Conservation (phyloP, 2,113 vertebrate genomes). For the Oncorhynchus tshawytscha region DNA sequence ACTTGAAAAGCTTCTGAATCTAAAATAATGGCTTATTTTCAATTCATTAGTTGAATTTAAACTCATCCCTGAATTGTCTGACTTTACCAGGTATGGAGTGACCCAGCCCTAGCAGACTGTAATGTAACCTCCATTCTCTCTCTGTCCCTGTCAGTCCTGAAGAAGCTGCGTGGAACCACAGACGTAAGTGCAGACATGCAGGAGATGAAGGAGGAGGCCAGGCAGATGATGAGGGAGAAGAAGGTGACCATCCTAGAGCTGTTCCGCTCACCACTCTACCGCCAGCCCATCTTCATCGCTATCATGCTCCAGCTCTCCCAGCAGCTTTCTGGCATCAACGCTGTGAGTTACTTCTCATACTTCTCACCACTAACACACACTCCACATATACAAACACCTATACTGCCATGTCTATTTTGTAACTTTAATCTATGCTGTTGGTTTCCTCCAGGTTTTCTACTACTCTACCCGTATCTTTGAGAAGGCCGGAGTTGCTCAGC, state of each 20-base stretch:
- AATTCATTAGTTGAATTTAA: too few relatives aligned
- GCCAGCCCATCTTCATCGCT: slow-evolving; percentile 88
- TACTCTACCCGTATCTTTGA: slow-evolving; percentile 91
- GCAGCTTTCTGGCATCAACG: slow-evolving; percentile 96
- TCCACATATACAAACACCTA: too few relatives aligned
- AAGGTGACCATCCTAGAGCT: slow-evolving; percentile 91
- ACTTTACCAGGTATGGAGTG: too few relatives aligned
- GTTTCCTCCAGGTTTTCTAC: slow-evolving; percentile 85
- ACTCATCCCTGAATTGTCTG: too few relatives aligned
- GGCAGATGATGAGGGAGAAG: slow-evolving; percentile 97
- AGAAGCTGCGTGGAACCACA: slow-evolving; percentile 86
- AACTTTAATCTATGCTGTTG: neutral
- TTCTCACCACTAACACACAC: neutral
- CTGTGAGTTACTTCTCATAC: slow-evolving; percentile 75
- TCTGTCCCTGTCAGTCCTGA: slow-evolving; percentile 75
- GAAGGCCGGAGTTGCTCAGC: slow-evolving; percentile 84
- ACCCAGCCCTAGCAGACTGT: neutral
- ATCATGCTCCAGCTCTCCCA: slow-evolving; percentile 92
- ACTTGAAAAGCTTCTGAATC: neutral
- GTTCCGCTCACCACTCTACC: slow-evolving; percentile 86
- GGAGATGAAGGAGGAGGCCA: slow-evolving; percentile 97
- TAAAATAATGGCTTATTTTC: neutral
- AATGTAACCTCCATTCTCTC: neutral
- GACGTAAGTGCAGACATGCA: slow-evolving; percentile 90
- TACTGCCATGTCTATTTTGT: too few relatives aligned